Conservation (phyloP, 2,113 vertebrate species). For the Micromys minutus region DNA sequence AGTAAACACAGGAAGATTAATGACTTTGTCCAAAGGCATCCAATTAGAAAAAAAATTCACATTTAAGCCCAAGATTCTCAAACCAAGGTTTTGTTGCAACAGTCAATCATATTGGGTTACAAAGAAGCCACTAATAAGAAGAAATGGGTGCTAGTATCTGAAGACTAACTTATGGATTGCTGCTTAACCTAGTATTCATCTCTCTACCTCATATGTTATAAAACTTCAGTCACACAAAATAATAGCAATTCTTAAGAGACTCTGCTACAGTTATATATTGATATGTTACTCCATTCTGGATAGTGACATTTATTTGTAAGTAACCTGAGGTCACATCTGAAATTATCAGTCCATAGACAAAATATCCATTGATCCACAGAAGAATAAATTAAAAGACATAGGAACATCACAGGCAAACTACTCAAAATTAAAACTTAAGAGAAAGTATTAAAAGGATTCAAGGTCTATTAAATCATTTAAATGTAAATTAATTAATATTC, state of each 20-base stretch:
- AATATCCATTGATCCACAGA: background rate
- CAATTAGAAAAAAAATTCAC: background rate
- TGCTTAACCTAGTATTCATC: background rate
- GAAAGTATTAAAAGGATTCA: background rate
- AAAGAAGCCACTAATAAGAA: background rate
- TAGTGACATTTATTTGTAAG: background rate
- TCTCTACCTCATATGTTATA: background rate
- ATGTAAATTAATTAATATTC: background rate
- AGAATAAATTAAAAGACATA: background rate
- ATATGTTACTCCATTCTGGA: background rate
- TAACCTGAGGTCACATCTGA: background rate
- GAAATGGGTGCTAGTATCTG: no score
- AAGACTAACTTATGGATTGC: background rate
- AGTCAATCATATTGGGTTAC: accelerated
- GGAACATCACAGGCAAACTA: background rate
- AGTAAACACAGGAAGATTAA: background rate
- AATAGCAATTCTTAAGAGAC: background rate
- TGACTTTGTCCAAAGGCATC: background rate
- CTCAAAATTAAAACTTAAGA: background rate
- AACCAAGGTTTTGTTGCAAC: background rate
- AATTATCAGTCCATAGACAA: background rate
- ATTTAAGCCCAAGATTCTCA: background rate
- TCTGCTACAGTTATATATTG: background rate
- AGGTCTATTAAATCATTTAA: background rate
- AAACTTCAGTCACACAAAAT: background rate